Conservation (phyloP, 2,113 vertebrate genomes). For the Vulpes ferrilata region DNA sequence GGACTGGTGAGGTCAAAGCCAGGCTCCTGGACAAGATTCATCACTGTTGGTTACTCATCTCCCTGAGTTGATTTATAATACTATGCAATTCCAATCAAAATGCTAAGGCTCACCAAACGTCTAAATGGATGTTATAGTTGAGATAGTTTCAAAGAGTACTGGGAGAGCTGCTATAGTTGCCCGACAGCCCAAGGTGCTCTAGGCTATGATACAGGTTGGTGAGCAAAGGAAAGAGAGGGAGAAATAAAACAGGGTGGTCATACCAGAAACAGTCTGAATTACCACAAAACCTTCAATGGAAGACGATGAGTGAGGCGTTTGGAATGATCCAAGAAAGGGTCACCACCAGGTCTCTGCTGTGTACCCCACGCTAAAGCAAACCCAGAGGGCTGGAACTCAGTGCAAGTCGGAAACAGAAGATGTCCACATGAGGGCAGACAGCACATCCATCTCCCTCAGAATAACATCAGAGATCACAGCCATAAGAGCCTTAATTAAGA, state of each 20-base stretch:
- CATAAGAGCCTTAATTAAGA: fast-evolving
- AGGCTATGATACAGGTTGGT: fast-evolving
- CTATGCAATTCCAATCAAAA: not conserved
- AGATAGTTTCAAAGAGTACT: not conserved
- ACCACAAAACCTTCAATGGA: fast-evolving
- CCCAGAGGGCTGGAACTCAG: fast-evolving
- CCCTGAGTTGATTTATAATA: not conserved
- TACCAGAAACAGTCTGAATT: fast-evolving
- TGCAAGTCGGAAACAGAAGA: not conserved
- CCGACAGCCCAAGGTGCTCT: fast-evolving
- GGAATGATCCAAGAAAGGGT: fast-evolving
- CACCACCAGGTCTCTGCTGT: fast-evolving
- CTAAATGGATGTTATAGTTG: fast-evolving
- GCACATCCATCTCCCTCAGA: not conserved
- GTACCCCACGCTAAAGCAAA: not conserved
- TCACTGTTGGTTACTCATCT: fast-evolving
- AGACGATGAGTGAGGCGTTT: fast-evolving
- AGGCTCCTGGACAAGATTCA: not conserved
- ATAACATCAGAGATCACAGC: fast-evolving
- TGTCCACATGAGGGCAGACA: fast-evolving
- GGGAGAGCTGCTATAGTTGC: no score
- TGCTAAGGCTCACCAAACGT: no score
- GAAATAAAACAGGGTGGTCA: fast-evolving
- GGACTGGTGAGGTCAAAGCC: no score
- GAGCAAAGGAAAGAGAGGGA: fast-evolving